Conservation (phyloP, 2,113 vertebrate species). For the Australoheros scitulus region DNA sequence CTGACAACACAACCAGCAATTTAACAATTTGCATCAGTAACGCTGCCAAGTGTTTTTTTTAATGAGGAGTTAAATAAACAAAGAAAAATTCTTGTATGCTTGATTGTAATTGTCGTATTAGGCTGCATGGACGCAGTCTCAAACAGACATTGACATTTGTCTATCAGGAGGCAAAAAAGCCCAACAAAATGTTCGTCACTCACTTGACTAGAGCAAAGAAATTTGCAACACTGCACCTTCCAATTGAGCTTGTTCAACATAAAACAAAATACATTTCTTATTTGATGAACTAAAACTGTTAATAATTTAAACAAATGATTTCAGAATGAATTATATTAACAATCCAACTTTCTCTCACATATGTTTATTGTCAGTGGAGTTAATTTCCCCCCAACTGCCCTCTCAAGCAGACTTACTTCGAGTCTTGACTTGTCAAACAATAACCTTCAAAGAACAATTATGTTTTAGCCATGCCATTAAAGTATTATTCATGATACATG, state of each 20-base stretch:
- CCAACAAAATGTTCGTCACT: background rate
- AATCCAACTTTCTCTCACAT: background rate
- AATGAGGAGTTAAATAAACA: background rate
- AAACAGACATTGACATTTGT: background rate
- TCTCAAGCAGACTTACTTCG: rapidly evolving
- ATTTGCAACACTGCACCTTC: background rate
- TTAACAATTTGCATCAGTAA: background rate
- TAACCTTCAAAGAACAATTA: background rate
- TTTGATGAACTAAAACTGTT: background rate
- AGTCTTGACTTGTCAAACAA: background rate
- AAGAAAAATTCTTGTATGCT: background rate
- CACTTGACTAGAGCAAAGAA: background rate
- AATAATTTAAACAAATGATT: background rate
- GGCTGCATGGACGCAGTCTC: background rate
- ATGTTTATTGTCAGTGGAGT: background rate
- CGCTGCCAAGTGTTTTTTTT: background rate
- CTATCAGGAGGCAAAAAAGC: background rate
- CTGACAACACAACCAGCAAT: background rate
- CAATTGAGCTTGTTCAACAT: too few relatives aligned
- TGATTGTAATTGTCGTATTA: background rate
- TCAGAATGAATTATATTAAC: background rate
- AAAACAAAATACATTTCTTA: too few relatives aligned
- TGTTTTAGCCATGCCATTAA: background rate
- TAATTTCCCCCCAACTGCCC: background rate
- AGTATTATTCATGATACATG: too few relatives aligned